These are phyloP conservation scores for Bombus sibiricus DNA, from an alignment of 1,140 invertebrate genomes.

Conservation along the genomic window DNA sequence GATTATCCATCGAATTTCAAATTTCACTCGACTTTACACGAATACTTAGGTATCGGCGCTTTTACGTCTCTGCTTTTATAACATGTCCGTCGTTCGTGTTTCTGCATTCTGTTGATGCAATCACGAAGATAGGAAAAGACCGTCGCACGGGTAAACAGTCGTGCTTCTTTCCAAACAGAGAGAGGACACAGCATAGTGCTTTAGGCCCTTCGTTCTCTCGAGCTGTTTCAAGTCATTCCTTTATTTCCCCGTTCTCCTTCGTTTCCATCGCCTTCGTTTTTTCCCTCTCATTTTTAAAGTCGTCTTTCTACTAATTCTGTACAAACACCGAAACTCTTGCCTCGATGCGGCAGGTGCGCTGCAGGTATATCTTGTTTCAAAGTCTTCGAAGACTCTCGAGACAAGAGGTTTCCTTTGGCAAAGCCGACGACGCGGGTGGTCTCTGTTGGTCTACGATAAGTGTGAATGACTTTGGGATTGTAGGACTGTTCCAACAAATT, in stretches of 20 bases:
- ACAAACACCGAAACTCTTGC: slow-evolving; percentile 69
- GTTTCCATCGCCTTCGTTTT: not conserved
- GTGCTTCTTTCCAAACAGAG: slow-evolving; percentile 45
- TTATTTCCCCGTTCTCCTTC: slow-evolving; percentile 19
- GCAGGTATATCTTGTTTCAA: slow-evolving; percentile 77
- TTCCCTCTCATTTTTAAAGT: slow-evolving; percentile 51
- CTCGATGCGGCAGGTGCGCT: slow-evolving; percentile 61
- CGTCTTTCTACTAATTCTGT: slow-evolving; percentile 75
- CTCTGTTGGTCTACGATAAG: slow-evolving; percentile 57
- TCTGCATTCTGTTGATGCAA: slow-evolving; percentile 35
- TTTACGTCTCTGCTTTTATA: slow-evolving; percentile 4
- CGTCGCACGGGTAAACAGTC: slow-evolving; percentile 28
- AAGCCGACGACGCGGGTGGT: slow-evolving; percentile 71
- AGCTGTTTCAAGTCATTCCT: not conserved
- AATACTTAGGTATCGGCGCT: not conserved
- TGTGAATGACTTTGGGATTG: slow-evolving; percentile 65
- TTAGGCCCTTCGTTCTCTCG: slow-evolving; percentile 1
- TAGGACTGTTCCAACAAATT: slow-evolving; percentile 45
- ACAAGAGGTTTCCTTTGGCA: slow-evolving; percentile 61
- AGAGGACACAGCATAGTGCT: slow-evolving; percentile 17
- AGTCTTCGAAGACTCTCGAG: slow-evolving; percentile 68
- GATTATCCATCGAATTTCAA: slow-evolving; percentile 5
- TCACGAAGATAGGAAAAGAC: slow-evolving; percentile 13
- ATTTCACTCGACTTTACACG: not conserved
- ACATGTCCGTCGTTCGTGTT: not conserved